Base-by-base conservation (phyloP, 2,113 vertebrate genomes). In the Plestiodon gilberti region DNA sequence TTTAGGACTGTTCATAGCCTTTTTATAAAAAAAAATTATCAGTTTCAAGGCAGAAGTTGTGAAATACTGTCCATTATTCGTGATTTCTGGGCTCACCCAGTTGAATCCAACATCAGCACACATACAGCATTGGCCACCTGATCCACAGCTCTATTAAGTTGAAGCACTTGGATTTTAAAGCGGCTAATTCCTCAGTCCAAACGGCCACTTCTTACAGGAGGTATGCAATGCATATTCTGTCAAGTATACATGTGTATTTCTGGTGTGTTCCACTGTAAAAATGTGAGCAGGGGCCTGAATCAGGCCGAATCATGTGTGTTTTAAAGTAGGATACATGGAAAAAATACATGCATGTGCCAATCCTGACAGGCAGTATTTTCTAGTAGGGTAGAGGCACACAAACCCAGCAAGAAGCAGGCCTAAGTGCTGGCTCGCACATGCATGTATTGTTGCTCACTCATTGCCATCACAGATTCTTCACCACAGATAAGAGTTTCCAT, bases 11-110 rank as follows among this genome's bases (percentile, higher is more conserved):
- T 87, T 90, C 62, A 59, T 79, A 87, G 95, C 93, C 89, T 93
- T 96, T 96, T 96, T 95, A 81, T 94, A 95, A 88, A 92, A 95
- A 88, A 92, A 83, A 94, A 89, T 94, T 89, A 88, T 23, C 78
- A 43, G 35, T 96, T 95, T 94, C 90, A 94, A 90, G 92, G 91
- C 93, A 95, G 92, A 95, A 95, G 90, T 92, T 90, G 48, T 89
- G 82, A 95, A 93, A 89, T 89, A 81, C 87, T 59, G 35, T 84
- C 33, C n/a, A 86, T 77, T 30, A 11, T 81, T 94, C 92, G 89
- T 69, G 7, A 83, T 88, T 18, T 18, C 11, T 43, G 5, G 43
- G 40, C 89, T 87, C 78, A 80, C 64, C 76, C 83, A 86, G 85
- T 73, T 89, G n/a, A 94, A 93, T 89, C 57, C 75, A 87, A 77